Evolutionary conservation across 2,113 vertebrate genomes (phyloP), one percentile per base, ranked within the genome.

Genomic region (Machaerirhynchus nigripectus): DNA sequence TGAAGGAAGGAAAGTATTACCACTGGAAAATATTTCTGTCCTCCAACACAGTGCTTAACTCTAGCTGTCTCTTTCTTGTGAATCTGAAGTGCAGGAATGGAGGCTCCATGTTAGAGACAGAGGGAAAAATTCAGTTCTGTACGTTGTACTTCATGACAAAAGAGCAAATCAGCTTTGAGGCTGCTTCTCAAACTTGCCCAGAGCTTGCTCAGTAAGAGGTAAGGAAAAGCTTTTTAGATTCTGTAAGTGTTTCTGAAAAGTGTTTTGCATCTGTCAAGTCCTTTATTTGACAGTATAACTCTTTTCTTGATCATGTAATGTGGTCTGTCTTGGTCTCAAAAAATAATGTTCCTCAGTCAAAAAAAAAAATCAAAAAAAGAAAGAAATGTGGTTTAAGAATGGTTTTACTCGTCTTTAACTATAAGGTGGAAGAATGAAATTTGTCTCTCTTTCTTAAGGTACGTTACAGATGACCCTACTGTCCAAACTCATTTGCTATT

Each of bases 401-500:
- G 52, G 10, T 47, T 91, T 85, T 75, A 63, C 16, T 81, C 83
- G 33, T 44, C 88, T 63, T 91, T 53, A 93, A 57, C 76, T 13
- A 15, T 65, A 55, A 92, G 37, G 35, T 52, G 13, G 44, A 93
- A 89, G n/a, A 92, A 79, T 37, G 15, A 80, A 84, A 71, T 73
- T 80, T 93, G 52, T 84, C 22, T 93, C 10, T 83, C 63, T 86
- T 83, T 69, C 59, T 95, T 79, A 85, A 75, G 95, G 77, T 95
- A 79, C 13, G 13, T 89, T 91, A 69, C 27, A 90, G 77, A 82
- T 95, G 89, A 96, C 70, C 84, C 89, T 89, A 49, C 71, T 82
- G 56, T 92, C 88, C 73, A 69, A 78, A 76, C 31, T 91, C 23
- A 60, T 95, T 96, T 89, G 22, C 83, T 92, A 49, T 90, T 93